Evolutionary conservation across 1,140 invertebrate genomes (phyloP).

Genomic region (Aplysia californica): DNA sequence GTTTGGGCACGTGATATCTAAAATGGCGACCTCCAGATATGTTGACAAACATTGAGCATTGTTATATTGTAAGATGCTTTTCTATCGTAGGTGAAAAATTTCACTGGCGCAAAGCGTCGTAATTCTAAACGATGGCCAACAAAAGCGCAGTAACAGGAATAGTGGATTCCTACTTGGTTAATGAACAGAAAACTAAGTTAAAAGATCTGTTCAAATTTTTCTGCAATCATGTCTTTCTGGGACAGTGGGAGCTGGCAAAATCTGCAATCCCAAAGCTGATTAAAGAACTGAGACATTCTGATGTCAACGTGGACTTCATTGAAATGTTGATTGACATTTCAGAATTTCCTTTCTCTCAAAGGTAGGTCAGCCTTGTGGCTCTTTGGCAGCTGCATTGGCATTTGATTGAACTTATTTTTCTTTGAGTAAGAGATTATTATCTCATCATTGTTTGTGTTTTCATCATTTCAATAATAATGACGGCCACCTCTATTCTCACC

Average conservation of each 20-base stretch:
- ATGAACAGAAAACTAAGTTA: no score
- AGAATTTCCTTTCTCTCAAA: slow-evolving; percentile 51
- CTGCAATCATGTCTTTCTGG: slow-evolving; percentile 61
- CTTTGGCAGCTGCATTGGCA: background rate
- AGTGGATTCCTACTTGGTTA: no score
- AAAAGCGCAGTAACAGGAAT: no score
- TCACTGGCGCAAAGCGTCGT: no score
- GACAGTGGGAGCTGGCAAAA: slow-evolving; percentile 65
- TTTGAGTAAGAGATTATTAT: no score
- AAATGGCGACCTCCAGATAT: slow-evolving; percentile 23
- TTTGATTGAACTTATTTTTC: background rate
- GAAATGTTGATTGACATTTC: slow-evolving; percentile 46
- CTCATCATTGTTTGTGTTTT: no score
- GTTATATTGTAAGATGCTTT: no score
- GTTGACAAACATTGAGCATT: background rate
- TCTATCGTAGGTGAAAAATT: no score
- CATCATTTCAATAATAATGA: no score
- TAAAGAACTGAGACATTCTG: slow-evolving; percentile 28
- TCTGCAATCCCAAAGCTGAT: slow-evolving; percentile 43
- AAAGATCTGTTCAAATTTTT: slow-evolving; percentile 53
- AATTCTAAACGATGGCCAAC: no score
- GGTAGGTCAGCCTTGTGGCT: no score
- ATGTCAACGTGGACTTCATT: slow-evolving; percentile 23
- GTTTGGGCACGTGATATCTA: slow-evolving; percentile 23
- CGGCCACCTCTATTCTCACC: no score